Conservation (phyloP, 2,113 vertebrate species). For the Zosterops pallidus region DNA sequence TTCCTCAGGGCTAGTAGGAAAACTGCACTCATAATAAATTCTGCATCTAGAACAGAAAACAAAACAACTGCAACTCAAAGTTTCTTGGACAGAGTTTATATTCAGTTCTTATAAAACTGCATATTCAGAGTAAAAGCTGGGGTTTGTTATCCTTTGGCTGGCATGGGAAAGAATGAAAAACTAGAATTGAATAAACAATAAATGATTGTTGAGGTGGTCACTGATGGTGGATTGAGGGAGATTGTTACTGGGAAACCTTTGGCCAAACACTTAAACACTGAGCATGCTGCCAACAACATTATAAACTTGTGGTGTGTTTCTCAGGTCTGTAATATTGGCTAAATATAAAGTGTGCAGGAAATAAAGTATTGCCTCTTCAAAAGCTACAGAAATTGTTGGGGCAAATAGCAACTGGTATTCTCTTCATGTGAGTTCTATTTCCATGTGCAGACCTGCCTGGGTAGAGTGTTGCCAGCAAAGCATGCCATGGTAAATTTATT, state of each 20-base stretch:
- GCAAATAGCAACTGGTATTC: not conserved
- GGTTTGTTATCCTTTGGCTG: not conserved
- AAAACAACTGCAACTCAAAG: not conserved
- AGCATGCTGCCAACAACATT: not conserved
- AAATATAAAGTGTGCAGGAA: not conserved
- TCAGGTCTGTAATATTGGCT: not conserved
- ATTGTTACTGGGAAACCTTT: not conserved
- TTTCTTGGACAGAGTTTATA: not conserved
- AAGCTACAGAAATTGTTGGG: not conserved
- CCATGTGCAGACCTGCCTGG: not conserved
- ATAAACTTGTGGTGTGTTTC: not conserved
- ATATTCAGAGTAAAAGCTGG: not conserved
- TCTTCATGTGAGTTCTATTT: not conserved
- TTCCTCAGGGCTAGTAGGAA: not conserved
- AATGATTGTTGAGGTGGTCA: not conserved
- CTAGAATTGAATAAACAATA: not conserved
- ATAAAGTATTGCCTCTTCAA: not conserved
- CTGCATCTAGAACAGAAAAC: not conserved
- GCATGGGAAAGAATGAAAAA: not conserved
- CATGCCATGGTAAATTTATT: not conserved
- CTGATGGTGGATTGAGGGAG: not conserved
- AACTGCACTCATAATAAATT: not conserved
- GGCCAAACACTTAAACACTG: not conserved
- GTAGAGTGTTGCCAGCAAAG: not conserved
- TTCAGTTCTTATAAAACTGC: not conserved